Evolutionary conservation across 2,113 vertebrate genomes (phyloP).

Genomic region (Ginglymostoma cirratum): DNA sequence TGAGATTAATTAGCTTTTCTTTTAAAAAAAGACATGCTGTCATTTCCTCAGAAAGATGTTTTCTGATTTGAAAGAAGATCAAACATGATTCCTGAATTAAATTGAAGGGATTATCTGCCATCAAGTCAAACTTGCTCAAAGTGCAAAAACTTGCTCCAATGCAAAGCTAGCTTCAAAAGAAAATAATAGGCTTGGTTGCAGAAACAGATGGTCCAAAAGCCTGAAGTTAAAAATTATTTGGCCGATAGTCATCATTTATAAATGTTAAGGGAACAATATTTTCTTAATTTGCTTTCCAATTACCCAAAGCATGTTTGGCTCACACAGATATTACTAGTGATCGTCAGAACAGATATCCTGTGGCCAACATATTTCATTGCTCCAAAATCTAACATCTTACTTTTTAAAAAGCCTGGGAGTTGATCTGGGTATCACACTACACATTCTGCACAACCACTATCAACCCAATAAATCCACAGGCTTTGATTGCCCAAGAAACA

Average conservation of each 20-base stretch:
- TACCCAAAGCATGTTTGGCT: slow-evolving; percentile 13
- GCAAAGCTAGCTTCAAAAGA: slow-evolving; percentile 11
- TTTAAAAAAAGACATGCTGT: background rate
- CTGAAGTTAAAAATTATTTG: slow-evolving; percentile 20
- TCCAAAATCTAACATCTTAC: background rate
- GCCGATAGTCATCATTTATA: background rate
- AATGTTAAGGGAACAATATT: background rate
- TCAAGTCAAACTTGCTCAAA: background rate
- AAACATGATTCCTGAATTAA: slow-evolving; percentile 21
- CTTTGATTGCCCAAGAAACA: background rate
- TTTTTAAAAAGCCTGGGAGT: background rate
- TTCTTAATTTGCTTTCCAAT: slow-evolving; percentile 21
- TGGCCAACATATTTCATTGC: background rate
- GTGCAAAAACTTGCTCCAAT: background rate
- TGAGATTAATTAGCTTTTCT: background rate
- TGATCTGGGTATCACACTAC: background rate
- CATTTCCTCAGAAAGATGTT: background rate
- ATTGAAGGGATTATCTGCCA: background rate
- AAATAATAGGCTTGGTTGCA: background rate
- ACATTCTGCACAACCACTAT: background rate
- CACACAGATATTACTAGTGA: background rate
- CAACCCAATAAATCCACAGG: background rate
- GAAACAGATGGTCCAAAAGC: slow-evolving; percentile 13
- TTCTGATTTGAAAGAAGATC: background rate
- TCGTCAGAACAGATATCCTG: background rate